Base-by-base conservation (phyloP, 2,113 vertebrate genomes). In the Daboia siamensis region DNA sequence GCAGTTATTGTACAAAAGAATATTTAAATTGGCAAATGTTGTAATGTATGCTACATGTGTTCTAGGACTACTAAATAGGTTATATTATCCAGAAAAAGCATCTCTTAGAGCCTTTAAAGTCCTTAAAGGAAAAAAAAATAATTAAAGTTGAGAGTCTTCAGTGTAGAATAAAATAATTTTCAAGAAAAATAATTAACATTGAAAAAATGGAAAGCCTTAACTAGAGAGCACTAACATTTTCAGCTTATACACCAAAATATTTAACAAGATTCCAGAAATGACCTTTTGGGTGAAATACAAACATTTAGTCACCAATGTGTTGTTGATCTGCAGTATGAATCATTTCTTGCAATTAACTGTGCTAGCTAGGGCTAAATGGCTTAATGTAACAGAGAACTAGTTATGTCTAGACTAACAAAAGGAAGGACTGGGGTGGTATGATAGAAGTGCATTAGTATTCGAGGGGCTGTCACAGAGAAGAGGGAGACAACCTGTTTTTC, bases 1-100 rank as follows among this genome's bases (percentile, higher is more conserved):
- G 86, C 33, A 92, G 54, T 80, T 80, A 88, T 74, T 80, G 33
- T 80, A 92, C 33, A 20, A 74, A 88, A 88, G 55, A 55, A 64
- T 33, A 92, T 92, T 92, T 29, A 69, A 88, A 88, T 92, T 61
- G 52, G 86, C 55, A 88, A 92, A 88, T 87, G 61, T 80, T 21
- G 24, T 80, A 92, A 92, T 52, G 80, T 29, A 26, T 55, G 51
- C 51, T 92, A 33, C 48, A 88, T 92, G 29, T 92, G 59, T 80
- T 80, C 59, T 80, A 52, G 23, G 23, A 24, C 54, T 56, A 52
- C 33, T 92, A 88, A 88, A 88, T 92, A 80, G 59, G 33, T 80
- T 88, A 64, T 56, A 69, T 88, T 29, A 92, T 17, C 23, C 52
- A 56, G n/a, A 44, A 88, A 56, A 80, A 39, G 26, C 20, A 61